Conservation (phyloP, 2,113 vertebrate genomes). For the Sula dactylatra region DNA sequence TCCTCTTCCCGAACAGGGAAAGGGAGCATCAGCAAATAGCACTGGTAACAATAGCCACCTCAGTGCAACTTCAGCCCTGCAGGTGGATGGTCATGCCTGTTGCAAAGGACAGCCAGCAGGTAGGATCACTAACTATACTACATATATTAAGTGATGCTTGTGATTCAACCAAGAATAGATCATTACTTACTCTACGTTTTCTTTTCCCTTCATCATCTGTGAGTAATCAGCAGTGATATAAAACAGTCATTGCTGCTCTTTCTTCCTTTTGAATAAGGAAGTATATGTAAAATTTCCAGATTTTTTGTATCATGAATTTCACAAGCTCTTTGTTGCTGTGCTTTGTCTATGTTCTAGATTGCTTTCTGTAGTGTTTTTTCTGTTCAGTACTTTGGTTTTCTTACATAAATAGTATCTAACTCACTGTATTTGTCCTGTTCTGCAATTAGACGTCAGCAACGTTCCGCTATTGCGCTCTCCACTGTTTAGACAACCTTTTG, state of each 20-base stretch:
- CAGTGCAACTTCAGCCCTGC: neutral
- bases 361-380: neutral
- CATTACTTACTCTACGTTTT: neutral
- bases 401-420: neutral
- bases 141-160: neutral
- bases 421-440: neutral
- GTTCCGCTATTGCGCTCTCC: neutral
- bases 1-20: neutral
- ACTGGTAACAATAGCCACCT: neutral
- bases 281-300: neutral
- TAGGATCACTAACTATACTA: neutral
- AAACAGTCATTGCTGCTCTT: neutral
- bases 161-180: neutral
- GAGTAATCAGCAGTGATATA: neutral
- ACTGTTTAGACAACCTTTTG: neutral
- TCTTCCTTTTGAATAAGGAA: neutral
- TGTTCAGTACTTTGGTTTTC: neutral
- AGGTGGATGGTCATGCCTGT: neutral
- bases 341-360: neutral
- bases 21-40: neutral
- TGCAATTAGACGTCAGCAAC: neutral
- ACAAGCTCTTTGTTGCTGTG: neutral
- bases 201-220: neutral
- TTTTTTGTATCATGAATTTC: neutral
- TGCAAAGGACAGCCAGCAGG: conserved; percentile 21